Percentiles rank a stretch among this genome's conserved stretches.
Conservation (phyloP, 2,888 invertebrate species). For the Lagria hirta region DNA sequence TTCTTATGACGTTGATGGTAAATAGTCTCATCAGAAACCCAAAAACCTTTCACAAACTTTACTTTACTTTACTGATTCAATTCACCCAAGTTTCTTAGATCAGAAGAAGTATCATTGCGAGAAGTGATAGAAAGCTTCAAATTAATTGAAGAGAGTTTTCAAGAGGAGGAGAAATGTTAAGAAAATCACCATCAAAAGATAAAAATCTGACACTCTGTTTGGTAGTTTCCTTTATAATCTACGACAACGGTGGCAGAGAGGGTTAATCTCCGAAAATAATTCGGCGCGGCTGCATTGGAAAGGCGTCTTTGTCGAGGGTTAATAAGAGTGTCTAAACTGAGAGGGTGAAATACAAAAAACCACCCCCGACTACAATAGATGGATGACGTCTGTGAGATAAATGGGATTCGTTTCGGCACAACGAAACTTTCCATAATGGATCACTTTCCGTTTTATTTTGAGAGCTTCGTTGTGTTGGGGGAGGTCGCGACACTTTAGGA, state of each 20-base stretch:
- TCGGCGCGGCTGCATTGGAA: constrained; percentile 23
- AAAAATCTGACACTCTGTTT: constrained; percentile 18
- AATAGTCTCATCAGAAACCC: too few relatives aligned
- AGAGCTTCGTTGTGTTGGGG: constrained; percentile 10
- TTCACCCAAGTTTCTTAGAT: too few relatives aligned
- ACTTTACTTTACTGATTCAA: too few relatives aligned
- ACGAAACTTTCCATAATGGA: constrained; percentile 39
- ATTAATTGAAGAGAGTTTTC: too few relatives aligned
- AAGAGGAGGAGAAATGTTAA: too few relatives aligned
- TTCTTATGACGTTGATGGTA: too few relatives aligned
- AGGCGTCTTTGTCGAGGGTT: constrained; percentile 27
- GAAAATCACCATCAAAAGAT: too few relatives aligned
- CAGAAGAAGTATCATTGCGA: too few relatives aligned
- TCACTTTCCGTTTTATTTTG: constrained; percentile 38
- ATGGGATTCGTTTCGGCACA: constrained; percentile 30
- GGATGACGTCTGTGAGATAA: constrained; percentile 30
- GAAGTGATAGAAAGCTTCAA: too few relatives aligned
- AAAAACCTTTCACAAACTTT: too few relatives aligned
- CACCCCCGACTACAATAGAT: constrained; percentile 25
- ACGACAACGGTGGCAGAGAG: constrained; percentile 5
- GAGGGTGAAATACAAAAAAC: constrained; percentile 27
- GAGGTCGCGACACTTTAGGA: constrained; percentile 16
- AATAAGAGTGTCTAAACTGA: constrained; percentile 30
- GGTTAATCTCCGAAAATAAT: constrained; percentile 27
- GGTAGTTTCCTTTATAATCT: constrained; percentile 14